Conservation (phyloP, 2,797 vertebrate genomes). For the Tenualosa thibaudeaui region DNA sequence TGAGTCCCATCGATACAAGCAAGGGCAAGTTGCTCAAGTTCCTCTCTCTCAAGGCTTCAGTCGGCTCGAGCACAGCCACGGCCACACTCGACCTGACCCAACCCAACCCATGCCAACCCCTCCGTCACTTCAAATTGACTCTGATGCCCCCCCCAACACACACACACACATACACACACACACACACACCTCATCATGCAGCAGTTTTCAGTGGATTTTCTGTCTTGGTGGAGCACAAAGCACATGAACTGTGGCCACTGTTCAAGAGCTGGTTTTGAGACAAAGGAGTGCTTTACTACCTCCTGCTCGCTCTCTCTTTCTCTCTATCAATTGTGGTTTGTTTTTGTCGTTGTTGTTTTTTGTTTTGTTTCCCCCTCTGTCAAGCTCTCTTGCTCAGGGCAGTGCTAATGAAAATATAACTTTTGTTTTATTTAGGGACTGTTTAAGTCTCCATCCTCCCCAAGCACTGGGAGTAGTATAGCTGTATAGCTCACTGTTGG, state of each 20-base stretch:
- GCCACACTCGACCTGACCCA: not conserved
- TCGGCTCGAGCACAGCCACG: not conserved
- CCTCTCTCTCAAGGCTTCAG: not conserved
- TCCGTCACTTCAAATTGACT: not conserved
- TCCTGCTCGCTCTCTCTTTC: too few species aligned
- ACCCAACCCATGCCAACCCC: not conserved
- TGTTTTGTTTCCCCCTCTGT: not conserved
- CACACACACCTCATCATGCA: not conserved
- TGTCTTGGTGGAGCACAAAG: not conserved
- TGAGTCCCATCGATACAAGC: not conserved
- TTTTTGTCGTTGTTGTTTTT: not conserved
- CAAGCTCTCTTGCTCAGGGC: not conserved
- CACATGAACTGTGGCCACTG: not conserved
- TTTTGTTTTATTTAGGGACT: slow-evolving; percentile 6
- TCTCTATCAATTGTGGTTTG: not conserved
- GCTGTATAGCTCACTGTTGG: not conserved
- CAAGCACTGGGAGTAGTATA: not conserved
- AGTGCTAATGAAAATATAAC: not conserved
- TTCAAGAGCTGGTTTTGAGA: not conserved
- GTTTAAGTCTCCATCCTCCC: not conserved
- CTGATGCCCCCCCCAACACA: not conserved
- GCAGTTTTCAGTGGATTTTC: not conserved
- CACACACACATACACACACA: not conserved
- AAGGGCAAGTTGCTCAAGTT: slow-evolving; percentile 20
- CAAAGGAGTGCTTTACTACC: not conserved